Base-by-base conservation (phyloP, 2,888 invertebrate species). In the Platycnemis pennipes region DNA sequence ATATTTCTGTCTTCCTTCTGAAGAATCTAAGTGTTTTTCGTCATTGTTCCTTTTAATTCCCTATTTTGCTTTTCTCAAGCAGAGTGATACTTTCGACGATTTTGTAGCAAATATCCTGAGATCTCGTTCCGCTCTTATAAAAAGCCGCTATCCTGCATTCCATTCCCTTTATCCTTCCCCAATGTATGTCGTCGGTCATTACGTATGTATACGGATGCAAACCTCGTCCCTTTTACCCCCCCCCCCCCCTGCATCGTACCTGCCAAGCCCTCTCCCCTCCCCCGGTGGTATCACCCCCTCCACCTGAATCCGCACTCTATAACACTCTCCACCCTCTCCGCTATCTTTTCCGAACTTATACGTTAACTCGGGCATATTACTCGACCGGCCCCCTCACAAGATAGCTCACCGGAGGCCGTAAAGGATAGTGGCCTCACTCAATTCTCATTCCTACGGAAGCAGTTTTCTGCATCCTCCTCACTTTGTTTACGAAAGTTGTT, bases 401-500 rank as follows among this genome's bases (percentile, higher is more conserved):
- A 42, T 42, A 37, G 42, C 16, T n/a, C 37, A 11, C 49, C 53
- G 37, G 22, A 3, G 49, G 49, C 53, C 88, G 88, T 88, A 88
- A 88, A 88, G 88, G 88, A 88, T 88, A 88, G 49, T 53, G 53
- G n/a, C 31, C 49, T 31, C 53, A 49, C 88, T 88, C 88, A 53
- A 53, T 88, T 53, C 88, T 88, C 88, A 88, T 88, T 88, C 49
- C 88, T 88, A 88, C 46, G 88, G 37, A 53, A 88, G 31, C 53
- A 31, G 88, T 88, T 88, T 53, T 88, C 49, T 88, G 53, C 88
- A 88, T 49, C 88, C 31, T 49, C 88, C 37, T 49, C 53, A 88
- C 88, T 88, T 88, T 88, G 88, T 88, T 88, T 88, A 88, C 88
- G 31, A 53, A 53, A 37, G 49, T 88, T 88, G 88, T 88, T 88